Evolutionary conservation across 1,140 invertebrate genomes (phyloP), one percentile per base, ranked within the genome.

Genomic region (Piezodorus guildinii): DNA sequence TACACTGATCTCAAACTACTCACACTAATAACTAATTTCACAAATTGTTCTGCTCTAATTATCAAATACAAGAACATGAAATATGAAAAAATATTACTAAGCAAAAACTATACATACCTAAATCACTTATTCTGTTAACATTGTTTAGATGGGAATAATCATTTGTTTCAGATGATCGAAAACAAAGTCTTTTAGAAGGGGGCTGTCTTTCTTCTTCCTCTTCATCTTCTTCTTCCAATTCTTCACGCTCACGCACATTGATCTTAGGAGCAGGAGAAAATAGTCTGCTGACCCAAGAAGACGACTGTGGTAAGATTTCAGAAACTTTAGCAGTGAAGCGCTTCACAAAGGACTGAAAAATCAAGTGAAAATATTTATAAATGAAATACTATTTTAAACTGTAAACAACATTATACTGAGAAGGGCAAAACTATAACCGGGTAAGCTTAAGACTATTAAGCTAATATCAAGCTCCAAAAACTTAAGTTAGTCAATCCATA

Each of bases 261-360:
- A 44, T 30, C 62, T 58, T 51, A 0, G 34, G 19, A 30, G 27
- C 27, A 19, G 45, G 39, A 23, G 62, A 56, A 16, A 63, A 46
- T 16, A 39, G 44, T 34, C 62, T 21, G 44, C 52, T 63, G 12
- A 63, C n/a, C 62, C 62, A 63, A 21, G 62, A 63, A 43, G 62
- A 43, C 5, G 62, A 52, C 19, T 63, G 62, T 25, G 62, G 62
- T 17, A 63, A 25, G 9, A 63, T 21, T 46, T 63, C 45, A 25
- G 51, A 27, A 15, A 63, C 62, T 27, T 46, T 21, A 14, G 30
- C 27, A 19, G 54, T 58, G 1, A 63, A 25, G 43, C 62, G 46
- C 46, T 49, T 63, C 19, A 63, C 62, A 63, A 63, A 63, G 16
- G 62, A 63, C 62, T 63, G 43, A 58, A 63, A 56, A 17, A 49